Conservation (phyloP, 2,888 invertebrate species). For the Troides oblongomaculatus region DNA sequence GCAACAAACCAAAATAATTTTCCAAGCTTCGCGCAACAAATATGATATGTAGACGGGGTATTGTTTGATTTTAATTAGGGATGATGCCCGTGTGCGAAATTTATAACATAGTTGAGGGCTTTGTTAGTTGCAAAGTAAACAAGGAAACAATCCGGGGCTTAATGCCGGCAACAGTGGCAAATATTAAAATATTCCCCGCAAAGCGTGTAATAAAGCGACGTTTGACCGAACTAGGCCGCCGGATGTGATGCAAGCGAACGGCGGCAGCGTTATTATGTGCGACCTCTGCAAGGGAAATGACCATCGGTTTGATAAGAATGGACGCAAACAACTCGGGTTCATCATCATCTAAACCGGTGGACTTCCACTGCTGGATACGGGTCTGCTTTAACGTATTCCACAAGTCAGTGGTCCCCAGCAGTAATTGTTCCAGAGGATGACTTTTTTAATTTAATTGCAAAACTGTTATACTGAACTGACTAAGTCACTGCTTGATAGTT, state of each 20-base stretch:
- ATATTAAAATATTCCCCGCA: conserved; percentile 40
- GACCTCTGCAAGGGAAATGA: no score
- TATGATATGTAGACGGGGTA: background rate
- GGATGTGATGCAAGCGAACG: background rate
- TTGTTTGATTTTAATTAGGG: conserved; percentile 27
- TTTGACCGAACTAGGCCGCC: conserved; percentile 25
- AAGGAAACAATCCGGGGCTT: conserved; percentile 24
- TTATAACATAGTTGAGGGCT: conserved; percentile 25
- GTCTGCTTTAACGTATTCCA: no score
- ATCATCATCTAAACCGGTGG: no score
- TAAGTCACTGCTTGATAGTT: no score
- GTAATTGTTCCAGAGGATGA: no score
- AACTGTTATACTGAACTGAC: no score
- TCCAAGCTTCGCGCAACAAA: conserved; percentile 4
- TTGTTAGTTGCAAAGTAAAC: conserved; percentile 24
- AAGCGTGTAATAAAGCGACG: conserved; percentile 30
- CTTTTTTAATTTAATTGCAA: no score
- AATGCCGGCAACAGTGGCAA: conserved; percentile 34
- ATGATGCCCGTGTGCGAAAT: conserved; percentile 22
- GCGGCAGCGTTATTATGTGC: background rate
- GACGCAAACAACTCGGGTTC: no score
- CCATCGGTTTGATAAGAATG: no score
- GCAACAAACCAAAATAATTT: background rate
- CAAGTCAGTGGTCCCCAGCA: no score
- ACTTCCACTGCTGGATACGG: no score